Conservation (phyloP, 1,140 invertebrate species). For the Pseudomyrmex gracilis region DNA sequence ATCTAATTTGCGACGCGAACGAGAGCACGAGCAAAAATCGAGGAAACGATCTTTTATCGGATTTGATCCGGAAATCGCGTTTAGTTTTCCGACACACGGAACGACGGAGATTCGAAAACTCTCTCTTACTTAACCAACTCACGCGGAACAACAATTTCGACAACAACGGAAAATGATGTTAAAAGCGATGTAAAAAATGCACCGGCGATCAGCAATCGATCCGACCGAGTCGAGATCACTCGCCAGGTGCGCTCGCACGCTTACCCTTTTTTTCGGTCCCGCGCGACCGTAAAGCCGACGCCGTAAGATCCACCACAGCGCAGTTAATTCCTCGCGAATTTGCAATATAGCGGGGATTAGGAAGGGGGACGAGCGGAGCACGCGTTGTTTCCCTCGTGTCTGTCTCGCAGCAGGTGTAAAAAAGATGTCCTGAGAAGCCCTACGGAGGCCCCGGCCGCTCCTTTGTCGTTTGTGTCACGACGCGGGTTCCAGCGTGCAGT, state of each 20-base stretch:
- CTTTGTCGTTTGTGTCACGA: conserved; percentile 14
- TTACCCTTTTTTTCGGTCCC: conserved; percentile 67
- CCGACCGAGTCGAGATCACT: conserved; percentile 18
- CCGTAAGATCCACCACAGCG: neutral
- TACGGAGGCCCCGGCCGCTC: neutral
- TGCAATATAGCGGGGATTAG: neutral
- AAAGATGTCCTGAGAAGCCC: neutral
- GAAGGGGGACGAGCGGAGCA: neutral
- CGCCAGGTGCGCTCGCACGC: conserved; percentile 6
- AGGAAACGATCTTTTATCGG: neutral
- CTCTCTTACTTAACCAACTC: too few relatives aligned
- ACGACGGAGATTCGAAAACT: too few relatives aligned
- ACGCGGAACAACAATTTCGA: neutral
- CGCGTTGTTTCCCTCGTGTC: neutral
- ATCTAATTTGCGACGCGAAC: neutral
- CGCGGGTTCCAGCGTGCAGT: neutral
- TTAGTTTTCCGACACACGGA: neutral
- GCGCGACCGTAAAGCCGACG: conserved; percentile 41
- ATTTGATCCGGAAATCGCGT: neutral
- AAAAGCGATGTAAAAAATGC: neutral
- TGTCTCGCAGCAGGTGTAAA: neutral
- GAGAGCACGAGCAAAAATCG: neutral
- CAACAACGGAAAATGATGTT: too few relatives aligned
- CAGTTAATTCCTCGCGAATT: neutral
- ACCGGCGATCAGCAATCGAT: conserved; percentile 29